phyloP scores from a whole-genome alignment of 2,797 vertebrate species.

The Pelochelys cantorii region DNA sequence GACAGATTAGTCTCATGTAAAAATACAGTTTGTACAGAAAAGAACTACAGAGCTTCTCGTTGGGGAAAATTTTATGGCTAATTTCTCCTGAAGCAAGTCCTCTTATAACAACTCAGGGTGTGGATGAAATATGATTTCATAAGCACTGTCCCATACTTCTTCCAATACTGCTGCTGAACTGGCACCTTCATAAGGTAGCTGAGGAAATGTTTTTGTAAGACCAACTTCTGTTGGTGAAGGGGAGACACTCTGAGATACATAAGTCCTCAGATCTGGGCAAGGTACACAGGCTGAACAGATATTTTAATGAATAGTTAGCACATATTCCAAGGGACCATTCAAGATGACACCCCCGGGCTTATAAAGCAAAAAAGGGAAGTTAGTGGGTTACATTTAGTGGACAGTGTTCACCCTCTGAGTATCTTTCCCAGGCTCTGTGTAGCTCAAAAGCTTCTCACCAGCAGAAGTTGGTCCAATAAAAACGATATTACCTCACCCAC shows the following conservation, averaged over 20 bases:
- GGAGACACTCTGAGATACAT: too few relatives aligned
- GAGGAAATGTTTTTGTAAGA: not conserved
- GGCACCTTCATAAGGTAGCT: not conserved
- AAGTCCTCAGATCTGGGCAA: not conserved
- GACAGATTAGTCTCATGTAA: not conserved
- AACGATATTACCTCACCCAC: not conserved
- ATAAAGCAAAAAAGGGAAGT: not conserved
- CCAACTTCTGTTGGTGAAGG: not conserved
- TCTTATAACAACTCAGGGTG: rapidly evolving
- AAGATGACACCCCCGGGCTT: not conserved
- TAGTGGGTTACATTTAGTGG: not conserved
- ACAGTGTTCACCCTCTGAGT: not conserved
- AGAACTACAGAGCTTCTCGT: not conserved
- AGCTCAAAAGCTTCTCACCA: not conserved
- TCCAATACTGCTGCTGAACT: not conserved
- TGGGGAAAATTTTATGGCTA: not conserved
- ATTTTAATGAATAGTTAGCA: not conserved
- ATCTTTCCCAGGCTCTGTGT: not conserved
- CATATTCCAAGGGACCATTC: not conserved
- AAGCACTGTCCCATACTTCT: not conserved
- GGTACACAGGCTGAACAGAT: not conserved
- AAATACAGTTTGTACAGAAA: not conserved
- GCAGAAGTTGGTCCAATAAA: not conserved
- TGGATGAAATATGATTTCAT: not conserved
- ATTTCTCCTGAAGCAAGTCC: not conserved